A percentile compares a stretch with the other conserved stretches of the same genome.
Evolutionary conservation across 2,113 vertebrate genomes (phyloP).

Genomic region (Cinclus cinclus): DNA sequence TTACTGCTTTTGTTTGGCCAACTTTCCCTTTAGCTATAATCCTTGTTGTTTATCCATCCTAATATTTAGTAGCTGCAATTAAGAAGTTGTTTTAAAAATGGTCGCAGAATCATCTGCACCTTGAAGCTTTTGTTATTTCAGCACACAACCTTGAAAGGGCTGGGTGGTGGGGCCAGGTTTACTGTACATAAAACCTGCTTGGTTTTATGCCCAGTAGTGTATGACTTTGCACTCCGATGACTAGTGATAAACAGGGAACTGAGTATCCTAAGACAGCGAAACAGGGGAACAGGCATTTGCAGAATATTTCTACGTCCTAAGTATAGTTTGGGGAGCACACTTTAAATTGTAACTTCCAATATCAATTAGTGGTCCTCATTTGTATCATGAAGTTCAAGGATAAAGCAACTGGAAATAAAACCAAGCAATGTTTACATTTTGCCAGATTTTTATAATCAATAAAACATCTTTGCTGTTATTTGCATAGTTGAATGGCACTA

Average conservation of each 20-base stretch:
- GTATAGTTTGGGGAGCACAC: neutral
- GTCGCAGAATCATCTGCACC: neutral
- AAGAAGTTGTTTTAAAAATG: neutral
- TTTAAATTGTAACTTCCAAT: constrained; percentile 38
- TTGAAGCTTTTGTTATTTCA: neutral
- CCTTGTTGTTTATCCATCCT: neutral
- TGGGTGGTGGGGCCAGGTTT: neutral
- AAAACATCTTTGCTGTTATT: constrained; percentile 77
- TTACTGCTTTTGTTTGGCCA: neutral
- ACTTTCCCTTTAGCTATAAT: neutral
- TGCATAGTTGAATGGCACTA: constrained; percentile 72
- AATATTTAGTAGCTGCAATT: neutral
- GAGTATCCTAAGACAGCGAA: neutral
- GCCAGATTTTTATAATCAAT: constrained; percentile 72
- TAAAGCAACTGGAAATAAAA: constrained; percentile 53
- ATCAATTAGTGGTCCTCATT: constrained; percentile 47
- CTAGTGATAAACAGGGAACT: neutral
- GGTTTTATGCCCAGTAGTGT: neutral
- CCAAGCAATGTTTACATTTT: constrained; percentile 66
- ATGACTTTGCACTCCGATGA: neutral
- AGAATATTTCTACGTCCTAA: neutral
- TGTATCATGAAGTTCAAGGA: constrained; percentile 12
- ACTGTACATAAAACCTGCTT: neutral
- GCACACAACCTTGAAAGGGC: neutral
- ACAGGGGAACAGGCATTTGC: neutral